Conservation (phyloP, 2,113 vertebrate genomes). For the Anser brachyrhynchus region DNA sequence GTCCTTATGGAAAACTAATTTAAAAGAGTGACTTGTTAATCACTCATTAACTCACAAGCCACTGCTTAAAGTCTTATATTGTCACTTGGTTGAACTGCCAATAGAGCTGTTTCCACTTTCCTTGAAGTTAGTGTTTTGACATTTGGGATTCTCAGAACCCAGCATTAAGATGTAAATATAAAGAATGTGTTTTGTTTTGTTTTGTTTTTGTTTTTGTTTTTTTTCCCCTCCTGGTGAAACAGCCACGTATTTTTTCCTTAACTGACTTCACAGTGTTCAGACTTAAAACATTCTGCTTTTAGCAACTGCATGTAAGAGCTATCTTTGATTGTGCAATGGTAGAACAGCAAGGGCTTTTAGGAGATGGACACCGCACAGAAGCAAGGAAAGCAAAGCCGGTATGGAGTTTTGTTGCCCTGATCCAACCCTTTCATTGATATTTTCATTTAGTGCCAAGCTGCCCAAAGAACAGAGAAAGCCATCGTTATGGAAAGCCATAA, state of each 20-base stretch:
- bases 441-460: not conserved
- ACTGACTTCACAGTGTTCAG: not conserved
- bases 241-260: not conserved
- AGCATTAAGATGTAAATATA: not conserved
- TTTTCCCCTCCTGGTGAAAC: not conserved
- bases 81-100: not conserved
- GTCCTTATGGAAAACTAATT: not conserved
- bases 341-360: not conserved
- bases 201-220: not conserved
- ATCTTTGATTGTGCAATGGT: not conserved
- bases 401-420: not conserved
- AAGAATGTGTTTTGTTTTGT: not conserved
- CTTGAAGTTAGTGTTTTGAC: not conserved
- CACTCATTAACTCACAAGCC: not conserved
- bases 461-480: not conserved
- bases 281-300: not conserved
- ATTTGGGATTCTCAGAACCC: not conserved
- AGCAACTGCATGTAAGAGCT: not conserved
- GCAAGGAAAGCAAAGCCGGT: not conserved
- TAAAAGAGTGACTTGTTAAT: slow-evolving; percentile 1
- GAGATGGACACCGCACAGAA: not conserved
- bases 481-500: not conserved
- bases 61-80: not conserved
- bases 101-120: not conserved
- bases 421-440: not conserved